These are phyloP conservation scores for Lasioglossum vierecki DNA, from an alignment of 2,888 invertebrate genomes.

Conservation along the genomic window DNA sequence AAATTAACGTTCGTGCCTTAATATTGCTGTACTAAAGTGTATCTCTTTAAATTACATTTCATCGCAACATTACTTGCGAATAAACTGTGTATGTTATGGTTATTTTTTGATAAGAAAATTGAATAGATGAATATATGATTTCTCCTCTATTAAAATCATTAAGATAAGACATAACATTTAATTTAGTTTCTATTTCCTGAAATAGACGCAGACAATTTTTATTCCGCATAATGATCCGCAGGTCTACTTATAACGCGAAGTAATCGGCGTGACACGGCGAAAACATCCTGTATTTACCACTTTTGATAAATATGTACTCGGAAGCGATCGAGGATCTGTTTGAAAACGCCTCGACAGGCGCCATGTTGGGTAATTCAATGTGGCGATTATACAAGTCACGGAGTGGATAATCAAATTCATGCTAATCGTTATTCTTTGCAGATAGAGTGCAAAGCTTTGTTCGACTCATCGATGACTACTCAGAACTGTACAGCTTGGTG, in stretches of 20 bases:
- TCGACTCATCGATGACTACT: slow-evolving; percentile 7
- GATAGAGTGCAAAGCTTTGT: background rate
- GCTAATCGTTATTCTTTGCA: slow-evolving; percentile 2
- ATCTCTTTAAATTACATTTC: background rate
- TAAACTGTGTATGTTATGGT: background rate
- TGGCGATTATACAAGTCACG: background rate
- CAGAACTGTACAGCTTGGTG: background rate
- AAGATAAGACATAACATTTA: too few relatives aligned
- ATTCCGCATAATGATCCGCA: background rate
- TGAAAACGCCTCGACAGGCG: background rate
- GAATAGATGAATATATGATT: too few relatives aligned
- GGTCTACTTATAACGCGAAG: background rate
- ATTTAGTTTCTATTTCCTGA: too few relatives aligned
- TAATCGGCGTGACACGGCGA: slow-evolving; percentile 13
- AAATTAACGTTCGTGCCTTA: slow-evolving; percentile 1
- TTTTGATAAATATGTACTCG: background rate
- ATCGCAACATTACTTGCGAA: background rate
- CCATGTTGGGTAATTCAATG: slow-evolving; percentile 8
- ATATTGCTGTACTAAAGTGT: background rate
- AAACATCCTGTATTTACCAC: background rate
- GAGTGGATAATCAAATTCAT: slow-evolving; percentile 17
- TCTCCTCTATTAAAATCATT: too few relatives aligned
- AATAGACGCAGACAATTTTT: too few relatives aligned
- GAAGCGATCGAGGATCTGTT: background rate
- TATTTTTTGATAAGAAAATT: background rate